Base-by-base conservation (phyloP, 2,888 invertebrate species). In the Acanthosoma haemorrhoidale region DNA sequence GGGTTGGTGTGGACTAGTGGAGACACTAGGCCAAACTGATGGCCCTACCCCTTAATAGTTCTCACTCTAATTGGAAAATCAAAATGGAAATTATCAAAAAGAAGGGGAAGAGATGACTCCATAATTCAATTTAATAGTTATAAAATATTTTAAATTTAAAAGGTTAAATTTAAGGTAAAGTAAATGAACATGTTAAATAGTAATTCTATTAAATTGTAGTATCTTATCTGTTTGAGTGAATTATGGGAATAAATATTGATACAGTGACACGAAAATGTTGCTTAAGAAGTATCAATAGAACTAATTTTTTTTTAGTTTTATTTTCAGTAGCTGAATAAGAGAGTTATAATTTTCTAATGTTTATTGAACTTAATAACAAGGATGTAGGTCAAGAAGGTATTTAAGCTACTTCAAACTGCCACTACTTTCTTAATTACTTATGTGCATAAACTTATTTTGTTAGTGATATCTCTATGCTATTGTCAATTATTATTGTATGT, bases 171-270 rank as follows among this genome's bases (percentile, higher is more conserved):
- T 25, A 43, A 13, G 29, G 51, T 25, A 25, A n/a, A n/a, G 51
- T n/a, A n/a, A n/a, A n/a, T n/a, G n/a, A n/a, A n/a, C n/a, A n/a
- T n/a, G n/a, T n/a, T n/a, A n/a, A n/a, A n/a, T n/a, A n/a, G n/a
- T n/a, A n/a, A n/a, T n/a, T 51, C 51, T 51, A 21, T 25, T n/a
- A 51, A 51, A n/a, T n/a, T n/a, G n/a, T 51, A 25, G 29, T 51
- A 51, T 51, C 51, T 51, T 51, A 51, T 51, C 51, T 25, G 51
- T 51, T n/a, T 25, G 51, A 51, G 29, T 51, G 51, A 51, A 51
- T 25, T 51, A 51, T 51, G 29, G 25, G 29, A n/a, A 16, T 29
- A 51, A 51, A 51, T 51, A 51, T 51, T 51, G 51, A 25, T 25
- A 25, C 51, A 51, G 25, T 51, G 21, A 3, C 51, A 51, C 51